Evolutionary conservation across 2,888 invertebrate species (phyloP).

Genomic region (Capitulum mitella): DNA sequence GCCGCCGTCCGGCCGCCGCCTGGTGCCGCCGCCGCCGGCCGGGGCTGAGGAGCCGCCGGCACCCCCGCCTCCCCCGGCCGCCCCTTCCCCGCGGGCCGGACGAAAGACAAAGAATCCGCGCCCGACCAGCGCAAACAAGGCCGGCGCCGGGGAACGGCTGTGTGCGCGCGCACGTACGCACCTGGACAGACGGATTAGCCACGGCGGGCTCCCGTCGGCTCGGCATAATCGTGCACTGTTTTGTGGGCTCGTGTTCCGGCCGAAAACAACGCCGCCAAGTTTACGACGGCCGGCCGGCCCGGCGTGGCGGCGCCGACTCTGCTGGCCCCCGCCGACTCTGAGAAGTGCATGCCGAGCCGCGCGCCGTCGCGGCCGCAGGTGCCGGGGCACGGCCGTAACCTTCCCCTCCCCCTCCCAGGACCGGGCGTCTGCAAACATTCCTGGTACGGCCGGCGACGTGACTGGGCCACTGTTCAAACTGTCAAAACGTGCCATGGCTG

Average conservation of each 20-base stretch:
- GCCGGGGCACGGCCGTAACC: neutral
- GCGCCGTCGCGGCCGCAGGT: too few species aligned
- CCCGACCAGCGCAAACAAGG: conserved; percentile 20
- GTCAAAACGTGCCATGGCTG: too few species aligned
- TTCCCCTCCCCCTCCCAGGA: neutral
- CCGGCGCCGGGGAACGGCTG: neutral
- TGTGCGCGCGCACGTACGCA: neutral
- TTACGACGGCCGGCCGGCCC: neutral
- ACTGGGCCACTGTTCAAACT: too few species aligned
- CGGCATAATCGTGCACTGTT: neutral
- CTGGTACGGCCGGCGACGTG: neutral
- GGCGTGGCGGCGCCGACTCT: too few species aligned
- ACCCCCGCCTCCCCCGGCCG: neutral
- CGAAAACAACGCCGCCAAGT: neutral
- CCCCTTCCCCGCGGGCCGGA: neutral
- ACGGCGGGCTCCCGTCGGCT: neutral
- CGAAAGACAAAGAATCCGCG: conserved; percentile 8
- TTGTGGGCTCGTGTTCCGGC: neutral
- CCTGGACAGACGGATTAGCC: neutral
- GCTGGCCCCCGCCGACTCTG: too few species aligned
- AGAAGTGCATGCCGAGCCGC: too few species aligned
- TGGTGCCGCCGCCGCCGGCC: neutral
- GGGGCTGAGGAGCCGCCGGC: neutral
- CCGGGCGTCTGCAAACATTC: neutral
- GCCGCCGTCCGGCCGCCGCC: neutral